Base-by-base conservation (phyloP, 2,888 invertebrate species). In the Cheiracanthium punctorium region DNA sequence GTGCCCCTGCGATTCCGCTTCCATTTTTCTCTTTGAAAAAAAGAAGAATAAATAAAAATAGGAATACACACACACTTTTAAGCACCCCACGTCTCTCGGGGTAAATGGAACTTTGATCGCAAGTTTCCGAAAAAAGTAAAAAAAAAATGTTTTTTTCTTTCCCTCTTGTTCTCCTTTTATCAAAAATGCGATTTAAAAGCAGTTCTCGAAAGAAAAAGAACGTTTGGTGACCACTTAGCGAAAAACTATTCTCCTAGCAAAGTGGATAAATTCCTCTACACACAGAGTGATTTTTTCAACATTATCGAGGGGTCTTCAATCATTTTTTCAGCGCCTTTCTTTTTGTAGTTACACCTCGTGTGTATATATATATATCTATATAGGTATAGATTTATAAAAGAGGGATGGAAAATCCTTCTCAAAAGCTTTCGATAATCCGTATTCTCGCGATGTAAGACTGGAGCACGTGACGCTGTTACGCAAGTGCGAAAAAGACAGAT, bases 71-170 rank as follows among this genome's bases (percentile, higher is more conserved):
- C 33, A 37, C 69, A 37, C 71, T 84, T 84, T 84, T 77, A 84
- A 84, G 84, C 84, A 84, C 77, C 84, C 77, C 84, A 84, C 84
- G 84, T 84, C 84, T 77, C 73, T 29, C 28, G 72, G 77, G 84
- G 77, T 79, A 84, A 84, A 84, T 84, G 84, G 84, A 84, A 84
- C 77, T 84, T 84, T 84, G 84, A 84, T 84, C 84, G 84, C 67
- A 84, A 71, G 71, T 41, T 64, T 64, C 64, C 64, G 37, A 48
- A 33, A 75, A 37, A 69, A 67, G 10, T 4, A 37, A 37, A 37
- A 37, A 37, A 37, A 37, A 37, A 37, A 37, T 7, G n/a, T n/a
- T n/a, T n/a, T n/a, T n/a, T n/a, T 65, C 74, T 37, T 37, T 69
- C 74, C 37, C 65, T 67, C 67, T 33, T 69, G 81, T 75, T 75